Evolutionary conservation across 2,888 invertebrate genomes (phyloP).

Genomic region (Drosophila merina): DNA sequence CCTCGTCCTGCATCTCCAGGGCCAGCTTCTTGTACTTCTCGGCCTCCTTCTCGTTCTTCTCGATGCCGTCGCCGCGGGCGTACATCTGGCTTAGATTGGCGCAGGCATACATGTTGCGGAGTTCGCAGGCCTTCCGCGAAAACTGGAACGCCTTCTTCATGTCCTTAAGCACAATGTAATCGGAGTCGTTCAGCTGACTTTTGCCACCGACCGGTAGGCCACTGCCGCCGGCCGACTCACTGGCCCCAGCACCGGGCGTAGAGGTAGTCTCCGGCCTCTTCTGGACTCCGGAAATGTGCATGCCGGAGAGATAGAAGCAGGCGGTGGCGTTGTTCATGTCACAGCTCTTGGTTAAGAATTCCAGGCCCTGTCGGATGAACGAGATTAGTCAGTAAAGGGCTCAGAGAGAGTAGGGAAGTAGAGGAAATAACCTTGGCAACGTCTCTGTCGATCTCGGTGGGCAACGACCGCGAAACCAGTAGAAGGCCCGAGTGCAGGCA

Average conservation of each 20-base stretch:
- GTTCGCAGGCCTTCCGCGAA: slow-evolving; percentile 91
- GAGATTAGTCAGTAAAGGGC: neutral
- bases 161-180: slow-evolving; percentile 87
- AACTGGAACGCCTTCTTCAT: slow-evolving; percentile 91
- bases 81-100: slow-evolving; percentile 95
- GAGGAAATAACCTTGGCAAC: slow-evolving; percentile 85
- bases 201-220: slow-evolving; percentile 14
- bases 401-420: neutral
- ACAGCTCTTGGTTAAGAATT: slow-evolving; percentile 86
- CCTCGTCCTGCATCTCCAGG: slow-evolving; percentile 88
- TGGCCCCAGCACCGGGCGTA: neutral
- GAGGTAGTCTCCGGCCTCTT: slow-evolving; percentile 84
- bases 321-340: slow-evolving; percentile 87
- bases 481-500: slow-evolving; percentile 91
- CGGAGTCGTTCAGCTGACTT: slow-evolving; percentile 72
- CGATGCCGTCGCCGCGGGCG: slow-evolving; percentile 92
- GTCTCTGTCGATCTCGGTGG: slow-evolving; percentile 85
- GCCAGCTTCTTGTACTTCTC: slow-evolving; percentile 90
- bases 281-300: slow-evolving; percentile 91
- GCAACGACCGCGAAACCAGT: slow-evolving; percentile 86
- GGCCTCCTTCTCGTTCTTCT: slow-evolving; percentile 88
- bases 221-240: neutral
- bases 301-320: slow-evolving; percentile 92
- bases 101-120: slow-evolving; percentile 94
- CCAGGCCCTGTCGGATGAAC: slow-evolving; percentile 84